A percentile compares a stretch with the other conserved stretches of the same genome.
phyloP scores from a whole-genome alignment of 2,888 invertebrate species.

The Drosophila rubida region DNA sequence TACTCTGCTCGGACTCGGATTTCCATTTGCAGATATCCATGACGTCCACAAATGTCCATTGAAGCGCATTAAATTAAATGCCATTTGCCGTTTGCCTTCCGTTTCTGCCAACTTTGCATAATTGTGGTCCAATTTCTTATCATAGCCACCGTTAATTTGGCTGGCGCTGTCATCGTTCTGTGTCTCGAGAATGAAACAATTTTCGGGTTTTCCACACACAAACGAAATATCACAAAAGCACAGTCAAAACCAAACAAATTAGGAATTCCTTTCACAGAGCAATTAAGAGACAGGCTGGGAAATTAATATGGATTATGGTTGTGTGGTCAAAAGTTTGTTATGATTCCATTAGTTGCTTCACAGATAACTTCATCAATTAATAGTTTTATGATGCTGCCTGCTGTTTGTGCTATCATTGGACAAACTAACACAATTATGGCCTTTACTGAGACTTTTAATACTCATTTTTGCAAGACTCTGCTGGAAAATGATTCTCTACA shows the following conservation, averaged over 20 bases:
- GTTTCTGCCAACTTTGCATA: slow-evolving; percentile 48
- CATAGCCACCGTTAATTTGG: slow-evolving; percentile 28
- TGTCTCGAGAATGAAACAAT: neutral
- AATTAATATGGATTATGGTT: slow-evolving; percentile 1
- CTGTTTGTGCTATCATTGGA: neutral
- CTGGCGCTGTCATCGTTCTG: slow-evolving; percentile 2
- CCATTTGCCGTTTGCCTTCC: slow-evolving; percentile 38
- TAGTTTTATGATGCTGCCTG: neutral
- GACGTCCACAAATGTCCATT: slow-evolving; percentile 23
- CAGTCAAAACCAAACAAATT: slow-evolving; percentile 1
- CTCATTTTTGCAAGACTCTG: neutral
- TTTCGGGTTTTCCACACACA: neutral
- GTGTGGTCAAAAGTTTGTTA: neutral
- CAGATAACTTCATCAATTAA: slow-evolving; percentile 1
- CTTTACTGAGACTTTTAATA: neutral
- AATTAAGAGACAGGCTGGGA: neutral
- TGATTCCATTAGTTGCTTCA: slow-evolving; percentile 6
- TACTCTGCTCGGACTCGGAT: neutral
- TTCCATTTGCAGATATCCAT: slow-evolving; percentile 23
- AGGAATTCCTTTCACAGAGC: neutral
- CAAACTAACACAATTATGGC: neutral
- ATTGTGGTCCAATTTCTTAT: slow-evolving; percentile 42
- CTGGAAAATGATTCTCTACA: no score
- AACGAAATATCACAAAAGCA: neutral
- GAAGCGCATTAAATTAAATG: slow-evolving; percentile 69